Base-by-base conservation (phyloP, 2,797 vertebrate genomes). In the Pseudochaenichthys georgianus region DNA sequence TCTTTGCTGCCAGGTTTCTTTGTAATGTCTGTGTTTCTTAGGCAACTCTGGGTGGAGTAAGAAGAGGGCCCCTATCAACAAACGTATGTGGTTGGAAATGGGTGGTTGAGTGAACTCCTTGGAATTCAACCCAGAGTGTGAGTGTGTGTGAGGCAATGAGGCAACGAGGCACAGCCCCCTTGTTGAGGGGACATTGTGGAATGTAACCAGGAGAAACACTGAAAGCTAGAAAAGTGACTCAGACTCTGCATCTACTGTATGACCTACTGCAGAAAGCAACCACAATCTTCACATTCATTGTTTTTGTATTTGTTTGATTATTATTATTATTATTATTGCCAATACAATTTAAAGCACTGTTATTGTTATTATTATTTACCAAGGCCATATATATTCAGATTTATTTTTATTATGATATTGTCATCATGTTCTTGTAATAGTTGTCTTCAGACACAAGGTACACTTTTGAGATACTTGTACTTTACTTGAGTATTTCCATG, bases 191-290 rank as follows among this genome's bases (percentile, higher is more conserved):
- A 59, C 46, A 28, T 23, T 41, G 47, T 67, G 65, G 75, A 82
- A 68, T 62, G 80, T 90, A 61, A 74, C 89, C 87, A 89, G 83
- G 85, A 77, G 81, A 75, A 84, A 71, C 75, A 28, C 17, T 13
- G n/a, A 74, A 86, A 83, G 53, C 31, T 16, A 42, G 47, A 10
- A 69, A 53, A 73, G 34, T 77, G 69, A 77, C 54, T 81, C 74
- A 61, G 11, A 3, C 60, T 64, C 15, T 28, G 21, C 59, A 28
- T 28, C 28, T 28, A 17, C 45, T 3, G 13, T 21, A 3, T 50
- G 9, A 60, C 43, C 3, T 7, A 4, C 4, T 5, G 2, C 0
- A 1, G 10, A 41, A 42, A 42, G 59, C 13, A 8, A 47, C 15
- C 46, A 47, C 6, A 43, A n/a, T 16, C 2, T n/a, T 31, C 3